A percentile compares a stretch with the other conserved stretches of the same genome.
Evolutionary conservation across 2,113 vertebrate genomes (phyloP).

Genomic region (Notarius quadriscutis): DNA sequence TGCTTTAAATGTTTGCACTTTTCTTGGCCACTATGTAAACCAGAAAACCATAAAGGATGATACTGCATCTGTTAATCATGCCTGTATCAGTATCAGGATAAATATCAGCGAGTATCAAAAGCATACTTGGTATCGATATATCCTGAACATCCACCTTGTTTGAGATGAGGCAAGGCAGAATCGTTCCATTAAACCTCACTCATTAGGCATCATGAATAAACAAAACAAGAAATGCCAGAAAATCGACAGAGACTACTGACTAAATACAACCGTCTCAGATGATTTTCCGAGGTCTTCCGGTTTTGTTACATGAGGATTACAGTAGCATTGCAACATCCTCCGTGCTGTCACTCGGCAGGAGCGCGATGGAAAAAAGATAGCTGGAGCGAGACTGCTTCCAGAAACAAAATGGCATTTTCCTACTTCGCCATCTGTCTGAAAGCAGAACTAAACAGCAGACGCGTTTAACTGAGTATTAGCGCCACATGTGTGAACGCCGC

Average conservation of each 20-base stretch:
- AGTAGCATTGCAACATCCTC: conserved; percentile 35
- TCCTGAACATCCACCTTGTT: conserved; percentile 18
- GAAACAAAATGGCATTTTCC: conserved; percentile 3
- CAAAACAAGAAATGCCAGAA: conserved; percentile 3
- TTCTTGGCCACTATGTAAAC: background rate
- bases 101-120: background rate
- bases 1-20: background rate
- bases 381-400: conserved; percentile 11
- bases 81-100: background rate
- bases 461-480: conserved; percentile 61
- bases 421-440: conserved; percentile 60
- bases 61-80: background rate
- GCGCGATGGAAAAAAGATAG: conserved; percentile 18
- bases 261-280: background rate
- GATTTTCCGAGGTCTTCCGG: background rate
- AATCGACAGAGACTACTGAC: background rate
- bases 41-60: background rate
- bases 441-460: conserved; percentile 60
- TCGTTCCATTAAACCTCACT: conserved; percentile 46
- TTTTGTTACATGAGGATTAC: conserved; percentile 7
- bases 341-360: conserved; percentile 1
- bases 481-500: conserved; percentile 39
- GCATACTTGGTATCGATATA: background rate
- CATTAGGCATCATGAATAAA: conserved; percentile 30
- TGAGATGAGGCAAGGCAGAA: conserved; percentile 51